Evolutionary conservation across 2,888 invertebrate species (phyloP).

Genomic region (Ametastegia equiseti): DNA sequence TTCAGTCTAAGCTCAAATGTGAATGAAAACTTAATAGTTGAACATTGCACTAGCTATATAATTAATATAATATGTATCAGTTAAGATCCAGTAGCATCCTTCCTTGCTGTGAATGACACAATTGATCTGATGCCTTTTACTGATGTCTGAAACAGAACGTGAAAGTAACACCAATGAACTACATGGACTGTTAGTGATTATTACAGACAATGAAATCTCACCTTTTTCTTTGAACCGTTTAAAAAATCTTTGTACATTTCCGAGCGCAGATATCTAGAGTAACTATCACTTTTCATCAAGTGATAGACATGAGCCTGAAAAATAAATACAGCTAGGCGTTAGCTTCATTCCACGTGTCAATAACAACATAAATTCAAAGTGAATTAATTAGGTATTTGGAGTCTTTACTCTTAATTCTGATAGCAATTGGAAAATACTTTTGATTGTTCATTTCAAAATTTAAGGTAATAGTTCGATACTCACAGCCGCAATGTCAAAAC

Average conservation of each 20-base stretch:
- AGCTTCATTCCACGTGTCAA: not conserved
- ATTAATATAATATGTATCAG: constrained; percentile 18
- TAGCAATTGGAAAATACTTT: not conserved
- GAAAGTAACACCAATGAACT: constrained; percentile 48
- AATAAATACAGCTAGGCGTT: constrained; percentile 36
- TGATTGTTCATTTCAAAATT: not conserved
- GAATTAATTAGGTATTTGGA: not conserved
- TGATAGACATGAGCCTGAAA: constrained; percentile 98
- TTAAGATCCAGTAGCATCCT: constrained; percentile 79
- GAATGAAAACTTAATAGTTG: constrained; percentile 1
- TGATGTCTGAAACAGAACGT: constrained; percentile 84
- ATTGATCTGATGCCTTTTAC: constrained; percentile 92
- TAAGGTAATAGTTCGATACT: constrained; percentile 61
- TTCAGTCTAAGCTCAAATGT: constrained; percentile 41
- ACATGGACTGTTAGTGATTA: constrained; percentile 41
- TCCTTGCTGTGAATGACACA: constrained; percentile 87
- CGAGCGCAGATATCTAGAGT: constrained; percentile 97
- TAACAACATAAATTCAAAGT: not conserved
- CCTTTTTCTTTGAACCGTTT: constrained; percentile 98
- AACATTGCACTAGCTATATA: constrained; percentile 25
- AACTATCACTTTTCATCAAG: constrained; percentile 99
- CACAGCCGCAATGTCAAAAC: constrained; percentile 98
- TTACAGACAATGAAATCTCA: constrained; percentile 73
- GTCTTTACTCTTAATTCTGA: not conserved
- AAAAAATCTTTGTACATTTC: constrained; percentile 99